Base-by-base conservation (phyloP, 2,888 invertebrate genomes). In the Rhimphoctona megacephalus region DNA sequence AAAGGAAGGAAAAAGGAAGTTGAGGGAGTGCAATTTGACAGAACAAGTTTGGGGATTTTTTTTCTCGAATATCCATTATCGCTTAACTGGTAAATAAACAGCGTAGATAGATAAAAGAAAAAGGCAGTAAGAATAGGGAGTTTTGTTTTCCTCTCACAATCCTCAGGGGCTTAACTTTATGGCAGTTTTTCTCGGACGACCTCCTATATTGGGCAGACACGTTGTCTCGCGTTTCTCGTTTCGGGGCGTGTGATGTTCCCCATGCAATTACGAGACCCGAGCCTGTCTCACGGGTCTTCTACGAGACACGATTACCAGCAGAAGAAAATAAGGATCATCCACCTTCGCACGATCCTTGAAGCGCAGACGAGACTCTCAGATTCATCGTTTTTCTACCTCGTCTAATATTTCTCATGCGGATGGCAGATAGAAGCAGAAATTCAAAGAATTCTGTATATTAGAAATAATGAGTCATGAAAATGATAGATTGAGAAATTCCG, bases 101-200 rank as follows among this genome's bases (percentile, higher is more conserved):
- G 64, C 17, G 30, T 30, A 1, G 52, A 64, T 14, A 79, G 49
- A 46, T 67, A 57, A 82, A 66, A 78, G 49, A 74, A 76, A 69
- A 69, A 70, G 54, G 72, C 33, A 74, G 36, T 61, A 83, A 61
- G 70, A 57, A 85, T 69, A 72, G 22, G 77, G 49, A 78, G 84
- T 81, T 69, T 36, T 36, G 25, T 54, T 66, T 46, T 25, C n/a
- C 39, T 64, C 30, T 46, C 61, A 46, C 22, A 19, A 70, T 82
- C 82, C 78, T 67, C 22, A 46, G 78, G 19, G 66, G 54, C 43
- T 79, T 17, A 73, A 79, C 54, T 78, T 79, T 79, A 83, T 79
- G 69, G 64, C 64, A 83, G 43, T 77, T 73, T 78, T 73, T 17
- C 54, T 30, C 11, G 17, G 72, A 64, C 49, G 43, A 54, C 22